These are phyloP conservation scores for Carassius gibelio DNA, from an alignment of 2,113 vertebrate genomes.

Conservation along the genomic window DNA sequence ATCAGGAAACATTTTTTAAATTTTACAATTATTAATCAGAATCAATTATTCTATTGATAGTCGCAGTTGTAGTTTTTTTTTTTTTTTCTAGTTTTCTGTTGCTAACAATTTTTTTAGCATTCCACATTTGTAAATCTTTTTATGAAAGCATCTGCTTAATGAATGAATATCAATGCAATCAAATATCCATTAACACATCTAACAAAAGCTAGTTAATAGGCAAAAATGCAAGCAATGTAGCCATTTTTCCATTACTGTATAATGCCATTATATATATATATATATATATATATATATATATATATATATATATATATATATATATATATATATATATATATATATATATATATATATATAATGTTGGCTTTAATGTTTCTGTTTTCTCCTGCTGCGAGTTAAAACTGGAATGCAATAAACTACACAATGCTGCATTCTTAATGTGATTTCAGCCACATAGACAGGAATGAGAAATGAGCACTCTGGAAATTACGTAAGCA, in stretches of 20 bases:
- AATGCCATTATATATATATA: background rate
- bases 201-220: background rate
- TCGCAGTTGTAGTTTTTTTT: background rate
- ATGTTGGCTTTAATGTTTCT: background rate
- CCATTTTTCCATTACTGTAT: background rate
- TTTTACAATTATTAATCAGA: background rate
- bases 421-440: background rate
- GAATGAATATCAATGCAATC: background rate
- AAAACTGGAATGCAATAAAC: background rate
- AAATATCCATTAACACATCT: background rate
- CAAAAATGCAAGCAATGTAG: background rate
- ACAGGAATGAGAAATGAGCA: constrained; percentile 2
- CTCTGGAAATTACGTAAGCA: background rate
- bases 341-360: too few species aligned
- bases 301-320: too few species aligned
- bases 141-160: background rate
- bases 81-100: background rate
- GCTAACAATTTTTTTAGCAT: background rate
- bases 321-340: background rate
- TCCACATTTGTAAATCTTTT: background rate
- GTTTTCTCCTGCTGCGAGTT: background rate
- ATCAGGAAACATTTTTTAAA: too few species aligned
- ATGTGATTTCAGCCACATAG: background rate
- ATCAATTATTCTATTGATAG: background rate
- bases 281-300: background rate